Evolutionary conservation across 2,113 vertebrate species (phyloP).

Genomic region (Phoxinus phoxinus): DNA sequence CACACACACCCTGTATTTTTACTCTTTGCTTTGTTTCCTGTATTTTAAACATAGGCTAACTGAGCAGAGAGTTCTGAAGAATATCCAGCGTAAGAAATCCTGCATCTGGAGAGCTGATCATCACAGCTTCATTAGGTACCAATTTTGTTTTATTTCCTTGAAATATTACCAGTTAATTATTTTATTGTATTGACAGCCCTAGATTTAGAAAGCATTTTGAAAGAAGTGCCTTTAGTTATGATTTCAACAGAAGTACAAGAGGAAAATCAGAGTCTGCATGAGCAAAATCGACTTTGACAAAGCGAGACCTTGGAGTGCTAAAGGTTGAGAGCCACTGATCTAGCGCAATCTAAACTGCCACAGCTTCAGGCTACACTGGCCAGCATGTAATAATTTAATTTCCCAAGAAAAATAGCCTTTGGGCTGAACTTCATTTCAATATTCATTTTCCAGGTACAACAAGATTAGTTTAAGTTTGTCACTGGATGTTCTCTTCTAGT

Average conservation of each 20-base stretch:
- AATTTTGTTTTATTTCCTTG: neutral
- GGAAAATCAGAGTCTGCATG: neutral
- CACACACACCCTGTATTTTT: too few species aligned
- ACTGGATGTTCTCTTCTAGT: neutral
- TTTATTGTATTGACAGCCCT: neutral
- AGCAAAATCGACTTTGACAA: slow-evolving; percentile 10
- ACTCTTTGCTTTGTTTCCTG: too few species aligned
- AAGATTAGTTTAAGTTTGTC: neutral
- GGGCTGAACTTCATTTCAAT: slow-evolving; percentile 20
- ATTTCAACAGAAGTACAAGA: neutral
- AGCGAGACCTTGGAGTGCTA: neutral
- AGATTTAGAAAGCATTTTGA: neutral
- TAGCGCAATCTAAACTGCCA: neutral
- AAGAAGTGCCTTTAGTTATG: neutral
- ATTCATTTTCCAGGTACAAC: neutral
- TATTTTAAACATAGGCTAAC: too few species aligned
- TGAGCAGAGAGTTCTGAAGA: neutral
- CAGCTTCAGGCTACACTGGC: neutral
- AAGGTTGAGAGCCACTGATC: slow-evolving; percentile 26
- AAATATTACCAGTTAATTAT: neutral
- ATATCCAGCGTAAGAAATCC: neutral
- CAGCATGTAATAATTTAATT: slow-evolving; percentile 18
- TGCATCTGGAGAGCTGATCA: neutral
- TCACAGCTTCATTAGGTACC: neutral
- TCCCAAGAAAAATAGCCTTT: slow-evolving; percentile 6